Conservation (phyloP, 2,113 vertebrate species). For the Balaenoptera acutorostrata region DNA sequence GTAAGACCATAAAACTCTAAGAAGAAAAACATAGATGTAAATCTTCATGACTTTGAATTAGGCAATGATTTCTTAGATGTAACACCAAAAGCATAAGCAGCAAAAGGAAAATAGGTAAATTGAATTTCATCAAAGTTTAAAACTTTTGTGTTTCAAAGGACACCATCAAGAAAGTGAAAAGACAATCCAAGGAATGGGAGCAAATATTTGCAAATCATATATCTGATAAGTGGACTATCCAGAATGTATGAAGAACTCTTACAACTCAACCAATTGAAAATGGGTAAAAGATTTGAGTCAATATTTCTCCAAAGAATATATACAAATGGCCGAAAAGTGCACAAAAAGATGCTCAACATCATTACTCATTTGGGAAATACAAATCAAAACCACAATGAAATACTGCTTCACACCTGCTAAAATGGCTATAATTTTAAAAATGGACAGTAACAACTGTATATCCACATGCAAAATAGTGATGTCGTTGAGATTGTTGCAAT, state of each 20-base stretch:
- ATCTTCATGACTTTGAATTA: background rate
- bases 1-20: background rate
- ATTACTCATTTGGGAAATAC: background rate
- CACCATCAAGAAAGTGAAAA: background rate
- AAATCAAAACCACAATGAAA: background rate
- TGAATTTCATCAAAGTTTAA: background rate
- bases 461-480: background rate
- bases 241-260: background rate
- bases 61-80: background rate
- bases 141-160: background rate
- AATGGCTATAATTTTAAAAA: background rate
- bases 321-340: background rate
- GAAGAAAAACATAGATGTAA: background rate
- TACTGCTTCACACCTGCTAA: background rate
- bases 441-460: background rate
- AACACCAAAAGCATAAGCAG: background rate
- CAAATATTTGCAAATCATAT: background rate
- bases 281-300: background rate
- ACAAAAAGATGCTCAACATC: background rate
- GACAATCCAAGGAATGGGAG: background rate
- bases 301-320: background rate
- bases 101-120: background rate
- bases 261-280: background rate
- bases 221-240: background rate
- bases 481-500: background rate